Percentiles rank a stretch among this genome's conserved stretches.
phyloP scores from a whole-genome alignment of 2,113 vertebrate species.

The Monopterus albus region DNA sequence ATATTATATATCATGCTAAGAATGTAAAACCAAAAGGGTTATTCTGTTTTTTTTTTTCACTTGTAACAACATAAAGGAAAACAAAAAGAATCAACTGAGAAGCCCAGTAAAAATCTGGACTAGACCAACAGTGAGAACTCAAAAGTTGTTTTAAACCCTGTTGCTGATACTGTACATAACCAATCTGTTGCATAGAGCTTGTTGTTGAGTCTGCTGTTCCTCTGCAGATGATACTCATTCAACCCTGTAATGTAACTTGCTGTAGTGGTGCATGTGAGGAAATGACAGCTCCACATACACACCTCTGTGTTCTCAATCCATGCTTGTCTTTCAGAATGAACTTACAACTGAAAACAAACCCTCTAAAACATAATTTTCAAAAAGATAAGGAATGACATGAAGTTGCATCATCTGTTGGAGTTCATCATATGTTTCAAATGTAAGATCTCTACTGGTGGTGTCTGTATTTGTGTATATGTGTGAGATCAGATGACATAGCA shows the following conservation, averaged over 20 bases:
- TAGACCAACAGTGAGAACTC: too few relatives aligned
- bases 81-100: too few relatives aligned
- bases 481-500: constrained; percentile 66
- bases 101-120: too few relatives aligned
- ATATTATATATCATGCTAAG: too few relatives aligned
- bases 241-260: constrained; percentile 12
- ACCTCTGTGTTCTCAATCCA: constrained; percentile 11
- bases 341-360: not conserved
- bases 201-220: constrained; percentile 26
- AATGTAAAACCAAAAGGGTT: too few relatives aligned
- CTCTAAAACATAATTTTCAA: not conserved
- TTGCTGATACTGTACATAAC: constrained; percentile 34
- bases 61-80: too few relatives aligned
- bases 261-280: not conserved
- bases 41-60: too few relatives aligned
- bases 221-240: not conserved
- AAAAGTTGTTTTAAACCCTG: too few relatives aligned
- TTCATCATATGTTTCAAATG: not conserved
- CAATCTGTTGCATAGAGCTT: constrained; percentile 59
- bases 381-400: not conserved
- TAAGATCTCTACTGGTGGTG: constrained; percentile 2
- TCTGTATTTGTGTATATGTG: constrained; percentile 8
- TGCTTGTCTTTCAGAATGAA: constrained; percentile 29
- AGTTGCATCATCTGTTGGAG: constrained; percentile 19
- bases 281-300: not conserved